Evolutionary conservation across 1,140 invertebrate species (phyloP), one percentile per base, ranked within the genome.

Genomic region (Tetragnatha versicolor): DNA sequence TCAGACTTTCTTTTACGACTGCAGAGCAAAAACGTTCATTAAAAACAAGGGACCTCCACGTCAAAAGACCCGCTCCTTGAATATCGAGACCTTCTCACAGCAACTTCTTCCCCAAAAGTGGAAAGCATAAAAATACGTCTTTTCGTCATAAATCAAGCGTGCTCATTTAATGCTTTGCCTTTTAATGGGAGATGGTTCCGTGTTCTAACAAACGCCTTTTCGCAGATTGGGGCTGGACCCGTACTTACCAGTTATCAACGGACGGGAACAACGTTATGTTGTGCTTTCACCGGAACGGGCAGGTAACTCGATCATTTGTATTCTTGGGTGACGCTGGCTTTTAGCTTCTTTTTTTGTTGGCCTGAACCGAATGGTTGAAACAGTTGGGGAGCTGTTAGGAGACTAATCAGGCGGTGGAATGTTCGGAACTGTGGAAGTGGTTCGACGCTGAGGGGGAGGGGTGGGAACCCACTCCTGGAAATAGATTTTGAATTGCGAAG

Each of bases 1-100:
- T n/a, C n/a, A n/a, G n/a, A n/a, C n/a, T n/a, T n/a, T n/a, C n/a
- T 65, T 77, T 77, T 77, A 77, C 73, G 73, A 77, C 73, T 75
- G 35, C 7, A 25, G 22, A 49, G 35, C 22, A 61, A 63, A 55
- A 75, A 63, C 73, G 73, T 77, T 77, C 73, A 77, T 77, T 77
- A 77, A 77, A 77, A 77, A 31, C 73, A 4, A 39, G 58, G 63
- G 42, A 58, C 31, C 42, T 45, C 55, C 10, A 29, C 58, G 69
- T 39, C 72, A 63, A 58, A 58, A 49, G 33, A 25, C 58, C 72
- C 58, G 55, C 58, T 47, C 72, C n/a, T n/a, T n/a, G 20, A 35
- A 75, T 63, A 29, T 49, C 58, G 60, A 75, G 47, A 35, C 58
- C 61, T 65, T 20, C 45, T 77, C 53, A 33, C 33, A n/a, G 35